Evolutionary conservation across 2,797 vertebrate genomes (phyloP), one percentile per base, ranked within the genome.

Genomic region (Botia almorhae): DNA sequence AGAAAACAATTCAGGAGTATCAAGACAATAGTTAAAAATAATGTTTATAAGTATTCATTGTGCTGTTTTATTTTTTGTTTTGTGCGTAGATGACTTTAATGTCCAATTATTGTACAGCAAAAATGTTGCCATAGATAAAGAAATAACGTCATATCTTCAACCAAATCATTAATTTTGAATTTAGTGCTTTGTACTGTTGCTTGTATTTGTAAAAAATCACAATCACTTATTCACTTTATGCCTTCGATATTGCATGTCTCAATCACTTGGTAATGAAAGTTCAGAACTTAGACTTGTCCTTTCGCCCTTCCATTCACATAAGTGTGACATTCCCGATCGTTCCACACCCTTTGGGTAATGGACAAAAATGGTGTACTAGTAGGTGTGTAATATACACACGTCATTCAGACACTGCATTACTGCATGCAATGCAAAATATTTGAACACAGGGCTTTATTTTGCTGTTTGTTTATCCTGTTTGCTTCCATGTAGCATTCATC

Each of bases 301-400:
- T 81, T 19, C 71, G 70, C 55, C 48, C 60, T 76, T 82, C 12
- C 0, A 48, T 68, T 80, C 73, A 84, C 65, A 51, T 85, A 90
- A 83, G 81, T 88, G 91, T 89, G 74, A 68, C 82, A 91, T 86
- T 85, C 89, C 86, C 50, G 61, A 63, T 85, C 85, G 78, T 91
- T 91, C 86, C 87, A 86, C 88, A 89, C 85, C 67, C 53, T 61
- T 81, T 83, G 91, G 90, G 87, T 90, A 90, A 91, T 79, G 72
- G 87, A 80, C 86, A 81, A 86, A 51, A 71, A 74, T 74, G 71
- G 69, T 84, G 82, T 74, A 50, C 70, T 43, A 43, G 39, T 72
- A 13, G 39, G 17, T 71, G 46, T 29, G 64, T 77, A 16, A 75
- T 82, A 74, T 74, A 53, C 78, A n/a, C 6, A 36, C 23, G 23